Evolutionary conservation across 2,888 invertebrate genomes (phyloP).

Genomic region (Eupelmus urozonus): DNA sequence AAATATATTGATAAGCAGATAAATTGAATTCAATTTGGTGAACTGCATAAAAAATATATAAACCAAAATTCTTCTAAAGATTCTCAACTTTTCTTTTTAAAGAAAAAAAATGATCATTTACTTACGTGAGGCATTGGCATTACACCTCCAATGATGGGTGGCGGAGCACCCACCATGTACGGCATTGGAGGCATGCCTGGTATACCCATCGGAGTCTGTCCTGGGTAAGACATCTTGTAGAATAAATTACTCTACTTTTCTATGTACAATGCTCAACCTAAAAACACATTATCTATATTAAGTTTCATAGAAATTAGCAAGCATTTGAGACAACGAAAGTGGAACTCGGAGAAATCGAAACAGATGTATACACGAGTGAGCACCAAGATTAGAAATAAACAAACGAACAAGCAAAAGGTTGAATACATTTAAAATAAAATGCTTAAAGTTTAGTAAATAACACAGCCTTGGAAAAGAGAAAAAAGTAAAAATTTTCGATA

Average conservation of each 20-base stretch:
- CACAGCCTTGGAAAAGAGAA: too few relatives aligned
- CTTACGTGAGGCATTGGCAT: constrained; percentile 88
- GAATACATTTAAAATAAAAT: background rate
- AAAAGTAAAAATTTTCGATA: too few relatives aligned
- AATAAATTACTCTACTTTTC: background rate
- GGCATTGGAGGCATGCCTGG: constrained; percentile 87
- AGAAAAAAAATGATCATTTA: too few relatives aligned
- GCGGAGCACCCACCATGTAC: constrained; percentile 79
- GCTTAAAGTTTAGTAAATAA: background rate
- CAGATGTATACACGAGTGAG: constrained; percentile 19
- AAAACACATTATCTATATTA: constrained; percentile 5
- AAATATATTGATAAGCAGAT: too few relatives aligned
- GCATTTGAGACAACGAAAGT: background rate
- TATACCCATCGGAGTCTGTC: constrained; percentile 87
- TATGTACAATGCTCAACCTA: constrained; percentile 22
- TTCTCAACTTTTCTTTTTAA: too few relatives aligned
- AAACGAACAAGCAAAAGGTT: background rate
- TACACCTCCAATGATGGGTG: constrained; percentile 84
- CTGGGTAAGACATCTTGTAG: constrained; percentile 90
- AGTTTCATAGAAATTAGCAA: background rate
- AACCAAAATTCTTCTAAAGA: too few relatives aligned
- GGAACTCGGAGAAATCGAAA: background rate
- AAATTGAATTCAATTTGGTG: too few relatives aligned
- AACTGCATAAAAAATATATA: too few relatives aligned
- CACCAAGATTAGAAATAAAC: background rate